Conservation (phyloP, 2,888 invertebrate species). For the Aphrophora alni region DNA sequence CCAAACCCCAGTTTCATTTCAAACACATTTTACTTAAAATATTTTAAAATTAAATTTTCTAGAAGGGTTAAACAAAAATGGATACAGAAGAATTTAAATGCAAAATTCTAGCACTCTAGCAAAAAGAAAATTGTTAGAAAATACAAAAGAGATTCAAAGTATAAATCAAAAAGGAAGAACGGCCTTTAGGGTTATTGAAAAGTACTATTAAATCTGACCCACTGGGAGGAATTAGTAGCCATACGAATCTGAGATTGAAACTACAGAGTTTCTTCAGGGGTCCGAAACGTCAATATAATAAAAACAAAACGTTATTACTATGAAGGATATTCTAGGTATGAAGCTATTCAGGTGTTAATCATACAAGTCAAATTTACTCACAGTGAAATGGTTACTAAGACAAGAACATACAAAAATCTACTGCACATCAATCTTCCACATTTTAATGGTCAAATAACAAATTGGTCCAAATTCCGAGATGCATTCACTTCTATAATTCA, state of each 20-base stretch:
- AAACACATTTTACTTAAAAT: too few species aligned
- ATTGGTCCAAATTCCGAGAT: conserved; percentile 38
- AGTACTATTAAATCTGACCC: neutral
- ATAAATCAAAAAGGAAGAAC: conserved; percentile 12
- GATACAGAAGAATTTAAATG: neutral
- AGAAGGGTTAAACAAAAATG: neutral
- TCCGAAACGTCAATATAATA: neutral
- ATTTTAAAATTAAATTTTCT: neutral
- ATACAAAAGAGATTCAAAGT: conserved; percentile 10
- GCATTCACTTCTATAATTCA: conserved; percentile 33
- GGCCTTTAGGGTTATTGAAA: conserved; percentile 13
- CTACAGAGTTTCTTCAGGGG: neutral
- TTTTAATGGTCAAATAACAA: conserved; percentile 19
- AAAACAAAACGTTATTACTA: conserved; percentile 17
- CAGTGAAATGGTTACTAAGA: neutral
- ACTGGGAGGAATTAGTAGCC: conserved; percentile 20
- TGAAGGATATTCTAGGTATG: too few species aligned
- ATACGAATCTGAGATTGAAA: neutral
- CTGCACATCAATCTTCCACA: conserved; percentile 28
- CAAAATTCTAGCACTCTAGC: neutral
- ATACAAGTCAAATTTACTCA: neutral
- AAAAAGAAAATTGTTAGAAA: too few species aligned
- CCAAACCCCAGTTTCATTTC: too few species aligned
- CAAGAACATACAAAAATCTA: too few species aligned
- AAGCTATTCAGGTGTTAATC: neutral